Evolutionary conservation across 2,113 vertebrate genomes (phyloP), one percentile per base, ranked within the genome.

Genomic region (Microcebus griseorufus): DNA sequence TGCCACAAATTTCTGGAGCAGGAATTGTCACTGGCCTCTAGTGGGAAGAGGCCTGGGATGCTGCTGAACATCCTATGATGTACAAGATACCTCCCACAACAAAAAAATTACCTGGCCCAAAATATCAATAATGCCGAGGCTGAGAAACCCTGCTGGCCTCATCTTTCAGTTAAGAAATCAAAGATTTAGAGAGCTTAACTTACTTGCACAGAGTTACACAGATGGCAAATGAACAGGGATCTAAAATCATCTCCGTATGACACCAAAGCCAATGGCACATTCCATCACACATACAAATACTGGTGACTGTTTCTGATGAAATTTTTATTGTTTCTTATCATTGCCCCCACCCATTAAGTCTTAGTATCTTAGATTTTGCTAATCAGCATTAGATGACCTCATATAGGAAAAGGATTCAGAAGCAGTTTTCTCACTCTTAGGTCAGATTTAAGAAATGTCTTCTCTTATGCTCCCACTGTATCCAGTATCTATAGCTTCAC

Each of bases 361-460:
- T 72, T 82, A 22, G 29, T 55, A 92, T n/a, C 72, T 95, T 48
- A 95, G 62, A 79, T 67, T 73, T 75, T 84, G 58, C 48, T 94
- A 89, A 18, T 92, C 85, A 95, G 45, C 60, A 92, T 65, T 53
- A 78, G 51, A 17, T 70, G 62, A 93, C n/a, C 64, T 96, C 60
- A 86, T 22, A 64, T 73, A 91, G 18, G 32, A 76, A 81, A 64
- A 82, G 27, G 17, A 92, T n/a, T 86, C 80, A 93, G 14, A 94
- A 85, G 53, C 85, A 42, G 4, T 37, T 5, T 5, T 82, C 95
- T 92, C 12, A 82, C 53, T 95, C 22, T 85, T 9, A 80, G 27
- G 84, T 97, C 75, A 90, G 64, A 65, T 58, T 94, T 88, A 64
- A 83, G 75, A 96, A 78, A 65, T 18, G 6, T 58, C 73, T 95